These are phyloP conservation scores for Recurvirostra avosetta DNA, from an alignment of 2,113 vertebrate species.

Conservation along the genomic window DNA sequence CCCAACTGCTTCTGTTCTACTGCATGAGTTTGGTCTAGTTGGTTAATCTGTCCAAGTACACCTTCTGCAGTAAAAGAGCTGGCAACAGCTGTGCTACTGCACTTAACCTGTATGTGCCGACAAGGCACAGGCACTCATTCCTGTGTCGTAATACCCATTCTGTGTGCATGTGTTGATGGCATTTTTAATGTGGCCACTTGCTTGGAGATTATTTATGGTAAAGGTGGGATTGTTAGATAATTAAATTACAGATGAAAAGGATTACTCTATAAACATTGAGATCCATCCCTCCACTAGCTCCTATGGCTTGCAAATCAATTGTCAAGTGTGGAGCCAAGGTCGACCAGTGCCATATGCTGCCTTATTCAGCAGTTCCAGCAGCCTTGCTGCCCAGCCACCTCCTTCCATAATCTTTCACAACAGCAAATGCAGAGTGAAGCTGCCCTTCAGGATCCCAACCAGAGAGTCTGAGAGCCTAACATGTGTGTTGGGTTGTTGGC, in stretches of 20 bases:
- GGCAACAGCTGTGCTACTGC: background rate
- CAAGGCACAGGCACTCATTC: background rate
- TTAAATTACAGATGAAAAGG: background rate
- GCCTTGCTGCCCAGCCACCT: background rate
- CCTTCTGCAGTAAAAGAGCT: background rate
- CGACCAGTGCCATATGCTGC: background rate
- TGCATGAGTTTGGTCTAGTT: background rate
- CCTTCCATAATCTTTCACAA: background rate
- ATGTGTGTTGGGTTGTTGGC: background rate
- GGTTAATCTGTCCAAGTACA: background rate
- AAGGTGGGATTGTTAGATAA: background rate
- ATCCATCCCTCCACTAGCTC: background rate
- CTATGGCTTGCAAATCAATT: background rate
- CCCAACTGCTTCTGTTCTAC: background rate
- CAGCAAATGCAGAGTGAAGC: background rate
- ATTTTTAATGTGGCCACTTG: background rate
- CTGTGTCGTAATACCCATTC: background rate
- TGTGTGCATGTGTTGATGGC: background rate
- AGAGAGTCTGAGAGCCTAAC: background rate
- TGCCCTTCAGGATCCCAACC: background rate
- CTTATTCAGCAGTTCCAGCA: background rate
- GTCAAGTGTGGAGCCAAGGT: background rate
- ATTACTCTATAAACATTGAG: background rate
- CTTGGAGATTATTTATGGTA: background rate
- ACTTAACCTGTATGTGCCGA: fast-evolving